Percentiles rank a stretch among this genome's conserved stretches.
phyloP scores from a whole-genome alignment of 2,888 invertebrate species.

The Priocnemis perturbator region DNA sequence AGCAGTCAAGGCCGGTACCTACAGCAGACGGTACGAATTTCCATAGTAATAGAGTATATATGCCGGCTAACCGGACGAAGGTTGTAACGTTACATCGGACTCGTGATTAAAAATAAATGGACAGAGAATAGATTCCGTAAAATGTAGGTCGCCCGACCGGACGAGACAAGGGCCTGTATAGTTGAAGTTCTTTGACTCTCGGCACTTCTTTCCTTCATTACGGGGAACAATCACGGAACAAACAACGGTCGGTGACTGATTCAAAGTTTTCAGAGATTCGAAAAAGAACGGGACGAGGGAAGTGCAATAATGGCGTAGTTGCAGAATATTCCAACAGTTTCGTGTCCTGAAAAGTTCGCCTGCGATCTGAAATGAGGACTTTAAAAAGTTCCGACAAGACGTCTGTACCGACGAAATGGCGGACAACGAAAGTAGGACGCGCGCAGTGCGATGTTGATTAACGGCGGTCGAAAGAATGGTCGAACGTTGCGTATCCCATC shows the following conservation, averaged over 20 bases:
- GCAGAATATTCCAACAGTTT: too few relatives aligned
- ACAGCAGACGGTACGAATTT: neutral
- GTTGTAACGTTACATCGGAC: too few relatives aligned
- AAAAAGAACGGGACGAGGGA: conserved; percentile 2
- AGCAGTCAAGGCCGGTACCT: neutral
- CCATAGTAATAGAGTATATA: neutral
- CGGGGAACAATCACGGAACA: conserved; percentile 12
- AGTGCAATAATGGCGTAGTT: conserved; percentile 4
- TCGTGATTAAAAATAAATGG: too few relatives aligned
- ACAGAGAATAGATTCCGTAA: conserved; percentile 3
- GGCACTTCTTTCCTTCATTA: conserved; percentile 16
- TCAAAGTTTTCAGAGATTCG: conserved; percentile 11
- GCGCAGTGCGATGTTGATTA: too few relatives aligned
- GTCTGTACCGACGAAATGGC: too few relatives aligned
- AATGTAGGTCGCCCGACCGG: conserved; percentile 13
- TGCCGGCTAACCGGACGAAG: neutral
- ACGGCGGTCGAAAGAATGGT: too few relatives aligned
- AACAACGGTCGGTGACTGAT: conserved; percentile 5
- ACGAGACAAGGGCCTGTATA: conserved; percentile 3
- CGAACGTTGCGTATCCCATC: too few relatives aligned
- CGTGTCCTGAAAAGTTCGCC: too few relatives aligned
- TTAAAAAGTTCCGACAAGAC: too few relatives aligned
- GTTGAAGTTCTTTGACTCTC: conserved; percentile 5
- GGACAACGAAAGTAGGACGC: too few relatives aligned
- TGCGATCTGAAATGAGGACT: too few relatives aligned